phyloP scores from a whole-genome alignment of 1,140 invertebrate species.

The Mamestra configurata region DNA sequence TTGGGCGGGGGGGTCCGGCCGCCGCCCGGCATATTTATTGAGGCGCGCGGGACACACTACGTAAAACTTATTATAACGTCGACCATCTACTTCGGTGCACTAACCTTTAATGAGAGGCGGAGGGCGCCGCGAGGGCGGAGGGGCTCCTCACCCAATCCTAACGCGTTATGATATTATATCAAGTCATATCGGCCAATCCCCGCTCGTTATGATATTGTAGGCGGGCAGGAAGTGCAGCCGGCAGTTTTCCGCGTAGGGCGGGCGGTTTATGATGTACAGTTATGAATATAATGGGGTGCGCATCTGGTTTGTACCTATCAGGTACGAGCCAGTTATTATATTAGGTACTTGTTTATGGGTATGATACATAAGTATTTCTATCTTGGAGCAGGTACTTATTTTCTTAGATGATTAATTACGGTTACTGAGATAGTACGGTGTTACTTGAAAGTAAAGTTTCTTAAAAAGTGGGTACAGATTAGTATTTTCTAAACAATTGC shows the following conservation, averaged over 20 bases:
- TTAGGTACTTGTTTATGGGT: background rate
- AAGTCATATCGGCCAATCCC: conserved; percentile 83
- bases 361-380: background rate
- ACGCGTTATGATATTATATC: conserved; percentile 88
- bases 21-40: conserved; percentile 83
- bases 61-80: conserved; percentile 84
- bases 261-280: conserved; percentile 85
- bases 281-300: conserved; percentile 86
- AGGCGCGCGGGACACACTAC: conserved; percentile 75
- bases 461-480: no score
- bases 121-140: conserved; percentile 64
- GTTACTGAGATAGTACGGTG: no score
- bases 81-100: conserved; percentile 76
- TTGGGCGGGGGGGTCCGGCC: conserved; percentile 70
- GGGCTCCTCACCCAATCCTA: conserved; percentile 80
- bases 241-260: conserved; percentile 83
- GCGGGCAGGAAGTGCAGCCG: conserved; percentile 76
- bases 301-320: conserved; percentile 43
- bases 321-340: conserved; percentile 14
- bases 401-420: no score
- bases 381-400: background rate
- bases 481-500: no score
- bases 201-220: conserved; percentile 86
- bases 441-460: no score
- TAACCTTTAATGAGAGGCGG: conserved; percentile 82